phyloP scores from a whole-genome alignment of 2,888 invertebrate species.

The Tipula helvola region DNA sequence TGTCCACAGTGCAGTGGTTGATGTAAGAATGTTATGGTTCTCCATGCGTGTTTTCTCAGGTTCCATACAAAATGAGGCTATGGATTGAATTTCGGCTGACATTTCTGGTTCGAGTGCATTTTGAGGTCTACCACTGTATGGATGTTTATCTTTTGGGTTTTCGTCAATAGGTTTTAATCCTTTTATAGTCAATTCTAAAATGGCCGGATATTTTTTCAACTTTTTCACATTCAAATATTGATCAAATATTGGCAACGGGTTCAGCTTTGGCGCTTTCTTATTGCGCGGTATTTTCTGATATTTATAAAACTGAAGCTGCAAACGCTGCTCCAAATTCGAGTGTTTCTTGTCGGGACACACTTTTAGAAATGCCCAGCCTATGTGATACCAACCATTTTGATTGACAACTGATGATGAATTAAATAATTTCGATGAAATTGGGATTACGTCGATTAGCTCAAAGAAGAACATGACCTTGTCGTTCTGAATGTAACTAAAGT shows the following conservation, averaged over 20 bases:
- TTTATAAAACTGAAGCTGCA: not conserved
- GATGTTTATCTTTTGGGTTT: not conserved
- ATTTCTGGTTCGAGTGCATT: not conserved
- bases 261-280: not conserved
- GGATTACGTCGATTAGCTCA: not conserved
- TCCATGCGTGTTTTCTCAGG: not conserved
- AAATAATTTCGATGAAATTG: not conserved
- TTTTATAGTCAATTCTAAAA: not conserved
- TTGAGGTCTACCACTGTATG: not conserved
- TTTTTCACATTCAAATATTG: not conserved
- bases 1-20: not conserved
- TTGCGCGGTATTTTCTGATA: not conserved
- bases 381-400: slow-evolving; percentile 6
- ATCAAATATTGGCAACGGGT: not conserved
- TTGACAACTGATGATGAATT: not conserved
- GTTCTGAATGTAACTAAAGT: not conserved
- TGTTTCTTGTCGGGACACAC: not conserved
- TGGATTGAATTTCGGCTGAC: not conserved
- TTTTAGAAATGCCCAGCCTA: not conserved
- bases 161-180: not conserved
- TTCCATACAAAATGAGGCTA: not conserved
- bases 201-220: not conserved
- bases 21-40: not conserved
- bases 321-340: not conserved
- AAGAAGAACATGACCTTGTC: not conserved